These are phyloP conservation scores for Heterodera filipjevi DNA, from an alignment of 2,888 invertebrate species.

Conservation along the genomic window DNA sequence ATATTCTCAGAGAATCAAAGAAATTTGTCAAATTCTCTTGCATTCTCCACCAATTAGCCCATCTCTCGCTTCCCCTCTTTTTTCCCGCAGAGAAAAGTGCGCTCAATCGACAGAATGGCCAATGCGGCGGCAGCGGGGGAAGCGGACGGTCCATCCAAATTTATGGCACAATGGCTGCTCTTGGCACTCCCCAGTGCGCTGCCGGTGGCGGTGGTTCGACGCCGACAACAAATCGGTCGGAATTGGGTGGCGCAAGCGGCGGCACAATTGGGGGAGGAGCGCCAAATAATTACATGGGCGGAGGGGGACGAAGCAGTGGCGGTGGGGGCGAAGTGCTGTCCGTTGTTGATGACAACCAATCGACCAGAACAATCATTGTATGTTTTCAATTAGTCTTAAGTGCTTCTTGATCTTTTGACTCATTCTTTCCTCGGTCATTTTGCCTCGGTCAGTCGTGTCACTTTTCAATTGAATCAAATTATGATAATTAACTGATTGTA, in stretches of 20 bases:
- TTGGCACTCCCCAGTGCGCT: conserved; percentile 23
- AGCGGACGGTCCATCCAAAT: conserved; percentile 58
- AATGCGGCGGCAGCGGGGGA: conserved; percentile 46
- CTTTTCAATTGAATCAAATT: no score
- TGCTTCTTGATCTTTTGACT: conserved; percentile 29
- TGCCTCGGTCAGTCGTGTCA: no score
- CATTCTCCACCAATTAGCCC: conserved; percentile 24
- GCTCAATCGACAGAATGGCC: conserved; percentile 10
- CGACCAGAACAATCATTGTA: conserved; percentile 63
- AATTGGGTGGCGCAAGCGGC: conserved; percentile 27
- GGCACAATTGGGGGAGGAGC: background rate
- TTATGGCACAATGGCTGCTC: conserved; percentile 57
- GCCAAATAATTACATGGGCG: background rate
- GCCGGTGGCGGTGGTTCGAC: conserved; percentile 37
- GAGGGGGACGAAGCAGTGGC: conserved; percentile 21
- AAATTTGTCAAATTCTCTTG: conserved; percentile 4
- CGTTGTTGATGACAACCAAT: conserved; percentile 54
- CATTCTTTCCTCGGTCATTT: no score
- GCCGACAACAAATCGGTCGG: conserved; percentile 49
- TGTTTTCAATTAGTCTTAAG: conserved; percentile 31
- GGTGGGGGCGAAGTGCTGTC: background rate
- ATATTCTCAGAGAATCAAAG: no score
- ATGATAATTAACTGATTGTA: no score
- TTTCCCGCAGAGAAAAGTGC: conserved; percentile 51
- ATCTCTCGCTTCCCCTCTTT: conserved; percentile 28